A percentile compares a stretch with the other conserved stretches of the same genome.
Evolutionary conservation across 2,113 vertebrate species (phyloP).

Genomic region (Cacatua alba): DNA sequence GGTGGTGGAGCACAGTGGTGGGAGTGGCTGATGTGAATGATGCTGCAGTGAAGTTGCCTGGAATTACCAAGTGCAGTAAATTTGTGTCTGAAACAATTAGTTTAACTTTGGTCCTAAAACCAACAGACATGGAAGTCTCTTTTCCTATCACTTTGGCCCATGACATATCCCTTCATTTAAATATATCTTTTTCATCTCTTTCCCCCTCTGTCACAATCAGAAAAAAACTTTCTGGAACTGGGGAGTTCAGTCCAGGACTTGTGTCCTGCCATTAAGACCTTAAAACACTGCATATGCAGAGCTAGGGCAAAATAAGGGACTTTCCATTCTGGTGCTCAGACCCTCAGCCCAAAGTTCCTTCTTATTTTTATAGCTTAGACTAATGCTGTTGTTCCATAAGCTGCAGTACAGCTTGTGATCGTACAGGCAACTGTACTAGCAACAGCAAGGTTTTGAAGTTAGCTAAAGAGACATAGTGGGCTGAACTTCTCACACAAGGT

Average conservation of each 20-base stretch:
- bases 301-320: neutral
- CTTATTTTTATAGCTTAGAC: neutral
- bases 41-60: neutral
- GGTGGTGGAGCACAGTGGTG: neutral
- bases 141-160: neutral
- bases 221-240: neutral
- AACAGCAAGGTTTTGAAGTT: neutral
- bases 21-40: neutral
- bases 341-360: neutral
- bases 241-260: neutral
- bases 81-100: neutral
- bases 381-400: neutral
- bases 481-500: neutral
- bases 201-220: rapidly evolving
- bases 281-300: neutral
- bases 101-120: neutral
- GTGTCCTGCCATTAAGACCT: neutral
- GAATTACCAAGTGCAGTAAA: neutral
- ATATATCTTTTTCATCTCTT: neutral
- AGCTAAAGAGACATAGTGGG: neutral
- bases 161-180: neutral
- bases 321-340: neutral
- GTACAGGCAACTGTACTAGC: neutral
- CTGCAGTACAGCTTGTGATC: neutral
- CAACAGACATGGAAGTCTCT: neutral